Evolutionary conservation across 2,888 invertebrate species (phyloP).

Genomic region (Calliopum simillimum): DNA sequence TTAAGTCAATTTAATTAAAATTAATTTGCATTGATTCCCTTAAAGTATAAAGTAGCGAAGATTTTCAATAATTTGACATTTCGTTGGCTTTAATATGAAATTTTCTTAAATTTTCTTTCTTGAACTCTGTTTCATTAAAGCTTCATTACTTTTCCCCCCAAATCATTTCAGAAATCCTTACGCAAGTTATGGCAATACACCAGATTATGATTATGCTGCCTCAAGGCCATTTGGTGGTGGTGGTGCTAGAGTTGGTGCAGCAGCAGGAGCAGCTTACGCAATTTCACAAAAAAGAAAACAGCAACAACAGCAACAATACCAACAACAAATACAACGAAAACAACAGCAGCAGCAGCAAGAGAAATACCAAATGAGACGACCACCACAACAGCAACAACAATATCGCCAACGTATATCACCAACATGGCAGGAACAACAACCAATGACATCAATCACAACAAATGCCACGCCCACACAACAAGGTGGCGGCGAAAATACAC

Average conservation of each 20-base stretch:
- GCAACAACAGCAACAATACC: slow-evolving; percentile 7
- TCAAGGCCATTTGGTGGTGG: background rate
- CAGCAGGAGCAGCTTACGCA: background rate
- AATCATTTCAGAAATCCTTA: too few relatives aligned
- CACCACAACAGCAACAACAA: background rate
- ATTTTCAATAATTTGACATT: too few relatives aligned
- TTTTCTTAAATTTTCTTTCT: too few relatives aligned
- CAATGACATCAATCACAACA: slow-evolving; percentile 15
- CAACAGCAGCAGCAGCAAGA: background rate
- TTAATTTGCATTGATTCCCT: too few relatives aligned
- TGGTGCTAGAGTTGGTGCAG: background rate
- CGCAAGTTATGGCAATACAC: too few relatives aligned
- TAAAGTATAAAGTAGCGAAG: too few relatives aligned
- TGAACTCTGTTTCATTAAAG: too few relatives aligned
- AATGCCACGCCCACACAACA: slow-evolving; percentile 6
- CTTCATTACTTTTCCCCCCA: too few relatives aligned
- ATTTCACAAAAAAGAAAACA: background rate
- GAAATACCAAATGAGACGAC: too few relatives aligned
- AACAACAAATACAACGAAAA: background rate
- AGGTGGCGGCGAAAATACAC: slow-evolving; percentile 44
- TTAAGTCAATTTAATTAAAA: too few relatives aligned
- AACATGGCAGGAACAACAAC: background rate
- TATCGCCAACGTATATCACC: slow-evolving; percentile 3
- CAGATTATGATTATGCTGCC: background rate
- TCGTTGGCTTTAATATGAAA: too few relatives aligned